Percentiles rank a stretch among this genome's conserved stretches.
phyloP scores from a whole-genome alignment of 2,113 vertebrate genomes.

The Falco punctatus region DNA sequence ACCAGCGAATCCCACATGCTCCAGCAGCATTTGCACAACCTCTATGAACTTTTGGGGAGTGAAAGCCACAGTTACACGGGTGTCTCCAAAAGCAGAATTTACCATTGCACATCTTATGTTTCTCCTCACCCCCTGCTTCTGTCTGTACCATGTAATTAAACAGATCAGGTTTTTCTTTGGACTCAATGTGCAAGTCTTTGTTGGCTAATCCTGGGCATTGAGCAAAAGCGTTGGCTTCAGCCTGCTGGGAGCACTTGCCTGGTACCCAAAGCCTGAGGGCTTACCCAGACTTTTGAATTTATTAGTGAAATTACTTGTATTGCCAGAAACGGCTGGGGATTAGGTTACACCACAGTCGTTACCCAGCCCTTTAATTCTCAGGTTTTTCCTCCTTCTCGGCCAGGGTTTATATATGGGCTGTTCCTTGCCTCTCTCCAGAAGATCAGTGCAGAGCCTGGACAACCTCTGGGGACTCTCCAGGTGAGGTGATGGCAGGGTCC shows the following conservation, averaged over 20 bases:
- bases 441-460: neutral
- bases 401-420: slow-evolving; percentile 37
- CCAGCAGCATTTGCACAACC: accelerated
- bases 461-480: neutral
- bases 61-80: accelerated
- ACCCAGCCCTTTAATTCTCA: slow-evolving; percentile 32
- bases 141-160: neutral
- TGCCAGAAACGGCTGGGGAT: neutral
- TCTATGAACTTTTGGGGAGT: accelerated
- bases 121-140: neutral
- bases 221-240: neutral
- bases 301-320: slow-evolving; percentile 25
- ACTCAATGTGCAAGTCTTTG: neutral
- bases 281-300: neutral
- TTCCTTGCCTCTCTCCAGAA: neutral
- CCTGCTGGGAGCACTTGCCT: neutral
- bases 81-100: neutral
- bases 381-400: neutral
- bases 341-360: neutral
- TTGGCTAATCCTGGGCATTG: neutral
- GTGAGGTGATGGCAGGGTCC: neutral
- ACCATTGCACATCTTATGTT: neutral
- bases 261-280: neutral
- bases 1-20: neutral
- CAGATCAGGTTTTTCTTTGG: neutral